These are phyloP conservation scores for Bovichtus variegatus DNA, from an alignment of 2,797 vertebrate genomes.

Conservation along the genomic window DNA sequence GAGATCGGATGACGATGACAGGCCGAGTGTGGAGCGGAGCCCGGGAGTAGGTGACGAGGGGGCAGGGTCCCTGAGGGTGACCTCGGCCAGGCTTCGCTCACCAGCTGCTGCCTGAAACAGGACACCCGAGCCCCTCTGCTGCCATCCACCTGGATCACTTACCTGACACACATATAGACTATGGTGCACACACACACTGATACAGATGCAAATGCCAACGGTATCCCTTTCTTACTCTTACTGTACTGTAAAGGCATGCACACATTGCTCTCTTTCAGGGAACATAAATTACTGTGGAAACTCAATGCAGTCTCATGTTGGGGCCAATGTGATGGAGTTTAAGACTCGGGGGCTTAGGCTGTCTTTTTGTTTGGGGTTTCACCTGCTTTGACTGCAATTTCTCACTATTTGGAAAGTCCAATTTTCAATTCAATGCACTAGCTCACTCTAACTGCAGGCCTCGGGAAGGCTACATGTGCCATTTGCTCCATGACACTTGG, in stretches of 20 bases:
- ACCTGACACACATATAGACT: constrained; percentile 66
- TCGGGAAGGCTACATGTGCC: background rate
- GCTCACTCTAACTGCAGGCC: background rate
- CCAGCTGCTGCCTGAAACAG: constrained; percentile 84
- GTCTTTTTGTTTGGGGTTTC: background rate
- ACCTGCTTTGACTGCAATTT: background rate
- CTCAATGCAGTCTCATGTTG: background rate
- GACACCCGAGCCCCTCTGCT: constrained; percentile 68
- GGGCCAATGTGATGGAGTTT: background rate
- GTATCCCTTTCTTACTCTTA: constrained; percentile 17
- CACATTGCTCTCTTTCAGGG: background rate
- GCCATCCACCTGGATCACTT: constrained; percentile 78
- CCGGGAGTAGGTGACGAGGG: constrained; percentile 53
- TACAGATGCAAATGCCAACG: constrained; percentile 47
- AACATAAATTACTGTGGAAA: background rate
- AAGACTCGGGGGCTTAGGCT: background rate
- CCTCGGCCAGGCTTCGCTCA: constrained; percentile 70
- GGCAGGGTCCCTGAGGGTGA: constrained; percentile 69
- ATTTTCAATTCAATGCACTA: background rate
- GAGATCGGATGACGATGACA: constrained; percentile 77
- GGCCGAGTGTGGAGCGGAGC: constrained; percentile 52
- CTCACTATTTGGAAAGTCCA: background rate
- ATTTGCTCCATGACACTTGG: background rate
- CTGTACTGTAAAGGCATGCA: constrained; percentile 3
- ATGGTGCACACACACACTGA: constrained; percentile 17